Base-by-base conservation (phyloP, 2,113 vertebrate species). In the Micronisus gabar region DNA sequence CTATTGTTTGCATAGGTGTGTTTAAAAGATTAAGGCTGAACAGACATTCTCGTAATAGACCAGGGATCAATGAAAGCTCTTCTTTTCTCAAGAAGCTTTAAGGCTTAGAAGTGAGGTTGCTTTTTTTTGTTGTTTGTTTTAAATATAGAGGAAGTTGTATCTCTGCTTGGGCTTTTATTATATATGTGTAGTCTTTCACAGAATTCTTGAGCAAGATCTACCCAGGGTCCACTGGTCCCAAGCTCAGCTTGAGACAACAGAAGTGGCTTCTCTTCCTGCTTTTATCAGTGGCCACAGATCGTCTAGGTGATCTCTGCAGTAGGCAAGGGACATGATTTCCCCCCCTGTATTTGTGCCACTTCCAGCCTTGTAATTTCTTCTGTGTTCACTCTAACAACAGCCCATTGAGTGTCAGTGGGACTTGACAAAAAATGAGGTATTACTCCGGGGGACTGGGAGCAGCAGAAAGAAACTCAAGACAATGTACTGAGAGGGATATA, bases 11-110 rank as follows among this genome's bases (percentile, higher is more conserved):
- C 71, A 90, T 80, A 93, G 78, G 38, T 74, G 58, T 93, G 38
- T 97, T 97, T 95, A 92, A 95, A 91, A 94, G 88, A 93, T 93
- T 94, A 94, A 90, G 66, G 61, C 75, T 90, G 86, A 93, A 88
- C 67, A 88, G 91, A 83, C 83, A 92, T 95, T 90, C 93, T 86
- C 32, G 59, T 89, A 96, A 93, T 90, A 93, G 84, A 67, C 29
- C 26, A 36, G 66, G 73, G 91, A 95, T 94, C 93, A 95, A 73
- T 91, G 75, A 94, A 95, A 96, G 75, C 84, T 86, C 38, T 86
- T 86, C 75, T 91, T 61, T 89, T 50, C 92, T 92, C 91, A 58
- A 76, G 85, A 84, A 96, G 84, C 18, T 95, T 92, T 95, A 94
- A 74, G n/a, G 59, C 70, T 95, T 95, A 96, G 65, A 45, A 91